Conservation (phyloP, 2,888 invertebrate genomes). For the Drosophila picticornis region DNA sequence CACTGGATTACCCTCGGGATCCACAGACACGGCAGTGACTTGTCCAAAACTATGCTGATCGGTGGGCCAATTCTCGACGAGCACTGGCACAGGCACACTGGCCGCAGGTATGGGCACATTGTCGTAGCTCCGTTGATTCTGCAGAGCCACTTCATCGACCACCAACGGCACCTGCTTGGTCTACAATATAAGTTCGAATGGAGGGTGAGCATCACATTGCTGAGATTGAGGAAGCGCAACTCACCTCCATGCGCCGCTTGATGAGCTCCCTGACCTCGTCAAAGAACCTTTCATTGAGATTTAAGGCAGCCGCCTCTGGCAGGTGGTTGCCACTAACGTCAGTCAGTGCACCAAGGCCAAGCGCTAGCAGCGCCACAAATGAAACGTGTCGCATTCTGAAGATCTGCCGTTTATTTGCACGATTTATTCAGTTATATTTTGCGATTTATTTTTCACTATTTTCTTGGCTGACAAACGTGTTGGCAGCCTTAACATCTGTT, state of each 20-base stretch:
- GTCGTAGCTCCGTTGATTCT: slow-evolving; percentile 70
- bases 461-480: slow-evolving; percentile 27
- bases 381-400: slow-evolving; percentile 47
- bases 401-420: background rate
- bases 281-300: slow-evolving; percentile 85
- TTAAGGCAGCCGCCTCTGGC: slow-evolving; percentile 63
- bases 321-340: slow-evolving; percentile 66
- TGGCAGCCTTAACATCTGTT: slow-evolving; percentile 69
- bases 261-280: slow-evolving; percentile 86
- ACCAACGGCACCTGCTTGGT: slow-evolving; percentile 62
- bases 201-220: background rate
- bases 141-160: slow-evolving; percentile 58
- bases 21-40: slow-evolving; percentile 92
- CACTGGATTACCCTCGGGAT: slow-evolving; percentile 90
- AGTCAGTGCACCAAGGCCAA: slow-evolving; percentile 25
- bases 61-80: slow-evolving; percentile 89
- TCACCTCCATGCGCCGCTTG: slow-evolving; percentile 84
- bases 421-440: slow-evolving; percentile 5
- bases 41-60: slow-evolving; percentile 88
- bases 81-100: slow-evolving; percentile 87
- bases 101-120: slow-evolving; percentile 61
- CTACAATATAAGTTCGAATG: slow-evolving; percentile 17
- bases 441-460: slow-evolving; percentile 38
- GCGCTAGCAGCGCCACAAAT: slow-evolving; percentile 53
- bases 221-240: background rate